phyloP scores from a whole-genome alignment of 2,113 vertebrate species.

The Trinectes maculatus region DNA sequence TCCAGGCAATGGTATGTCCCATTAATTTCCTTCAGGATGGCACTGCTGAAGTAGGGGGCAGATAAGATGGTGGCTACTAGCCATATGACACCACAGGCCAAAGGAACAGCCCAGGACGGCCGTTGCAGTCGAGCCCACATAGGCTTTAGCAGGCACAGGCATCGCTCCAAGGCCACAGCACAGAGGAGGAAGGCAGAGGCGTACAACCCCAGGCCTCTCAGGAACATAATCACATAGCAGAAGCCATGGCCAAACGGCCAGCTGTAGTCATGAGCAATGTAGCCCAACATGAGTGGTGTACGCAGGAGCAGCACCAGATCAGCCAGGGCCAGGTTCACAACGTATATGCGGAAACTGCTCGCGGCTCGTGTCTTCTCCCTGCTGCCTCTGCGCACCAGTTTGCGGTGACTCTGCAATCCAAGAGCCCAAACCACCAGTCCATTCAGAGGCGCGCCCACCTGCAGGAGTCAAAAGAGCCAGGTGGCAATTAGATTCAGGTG shows the following conservation, averaged over 20 bases:
- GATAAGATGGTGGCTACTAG: conserved; percentile 64
- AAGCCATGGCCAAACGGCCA: conserved; percentile 73
- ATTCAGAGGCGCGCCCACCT: conserved; percentile 80
- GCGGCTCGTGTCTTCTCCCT: conserved; percentile 66
- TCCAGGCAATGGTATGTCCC: conserved; percentile 54
- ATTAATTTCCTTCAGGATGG: rapidly evolving
- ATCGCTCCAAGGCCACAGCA: conserved; percentile 81
- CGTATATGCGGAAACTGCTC: conserved; percentile 80
- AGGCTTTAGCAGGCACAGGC: conserved; percentile 80
- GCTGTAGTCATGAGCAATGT: conserved; percentile 54
- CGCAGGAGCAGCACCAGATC: conserved; percentile 82
- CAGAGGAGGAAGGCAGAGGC: conserved; percentile 79
- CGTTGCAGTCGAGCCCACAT: conserved; percentile 79
- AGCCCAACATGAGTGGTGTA: conserved; percentile 77
- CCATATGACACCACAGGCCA: conserved; percentile 76
- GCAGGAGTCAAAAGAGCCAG: background rate
- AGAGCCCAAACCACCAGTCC: conserved; percentile 81
- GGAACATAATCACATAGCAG: conserved; percentile 75
- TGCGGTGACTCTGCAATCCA: conserved; percentile 44
- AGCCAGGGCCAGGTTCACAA: conserved; percentile 81
- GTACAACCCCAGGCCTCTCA: conserved; percentile 80
- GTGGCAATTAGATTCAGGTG: background rate
- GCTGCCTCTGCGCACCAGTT: conserved; percentile 47
- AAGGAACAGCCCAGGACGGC: conserved; percentile 78
- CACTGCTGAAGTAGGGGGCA: conserved; percentile 69